Percentiles rank a stretch among this genome's conserved stretches.
These are phyloP conservation scores for Typhlichthys eigenmanni DNA, from an alignment of 2,797 vertebrate species.

Conservation along the genomic window DNA sequence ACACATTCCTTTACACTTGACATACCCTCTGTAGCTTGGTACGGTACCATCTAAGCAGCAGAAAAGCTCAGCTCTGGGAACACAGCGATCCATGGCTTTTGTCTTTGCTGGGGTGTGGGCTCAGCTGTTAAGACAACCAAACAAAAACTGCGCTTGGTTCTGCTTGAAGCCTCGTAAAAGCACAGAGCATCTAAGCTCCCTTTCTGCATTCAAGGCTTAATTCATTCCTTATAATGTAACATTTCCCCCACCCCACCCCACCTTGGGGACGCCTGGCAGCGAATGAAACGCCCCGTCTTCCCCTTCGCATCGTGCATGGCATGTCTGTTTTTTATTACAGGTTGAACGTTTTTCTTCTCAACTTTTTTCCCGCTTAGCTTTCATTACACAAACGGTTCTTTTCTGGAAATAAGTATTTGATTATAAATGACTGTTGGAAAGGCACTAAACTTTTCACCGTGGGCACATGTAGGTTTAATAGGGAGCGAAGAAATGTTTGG, in stretches of 20 bases:
- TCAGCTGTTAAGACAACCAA: constrained; percentile 55
- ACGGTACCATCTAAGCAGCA: constrained; percentile 50
- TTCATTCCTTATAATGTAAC: constrained; percentile 69
- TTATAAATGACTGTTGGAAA: constrained; percentile 70
- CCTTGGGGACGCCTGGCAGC: constrained; percentile 63
- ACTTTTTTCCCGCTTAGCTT: constrained; percentile 53
- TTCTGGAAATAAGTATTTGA: constrained; percentile 56
- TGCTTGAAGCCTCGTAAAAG: constrained; percentile 60
- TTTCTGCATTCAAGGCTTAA: constrained; percentile 61
- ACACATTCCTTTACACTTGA: constrained; percentile 32
- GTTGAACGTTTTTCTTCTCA: constrained; percentile 42
- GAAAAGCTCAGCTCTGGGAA: constrained; percentile 67
- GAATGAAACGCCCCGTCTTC: constrained; percentile 63
- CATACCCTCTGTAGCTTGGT: constrained; percentile 54
- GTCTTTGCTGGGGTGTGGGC: constrained; percentile 45
- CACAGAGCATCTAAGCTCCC: constrained; percentile 57
- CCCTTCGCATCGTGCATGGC: constrained; percentile 63
- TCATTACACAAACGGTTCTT: constrained; percentile 62
- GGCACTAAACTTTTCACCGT: constrained; percentile 39
- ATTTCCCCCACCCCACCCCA: constrained; percentile 47
- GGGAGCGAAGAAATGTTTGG: constrained; percentile 32
- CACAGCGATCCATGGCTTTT: constrained; percentile 44
- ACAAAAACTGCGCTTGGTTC: constrained; percentile 48
- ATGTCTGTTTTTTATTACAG: constrained; percentile 79
- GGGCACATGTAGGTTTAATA: constrained; percentile 49